Conservation (phyloP, 2,888 invertebrate genomes). For the Cecidostiba fungosa region DNA sequence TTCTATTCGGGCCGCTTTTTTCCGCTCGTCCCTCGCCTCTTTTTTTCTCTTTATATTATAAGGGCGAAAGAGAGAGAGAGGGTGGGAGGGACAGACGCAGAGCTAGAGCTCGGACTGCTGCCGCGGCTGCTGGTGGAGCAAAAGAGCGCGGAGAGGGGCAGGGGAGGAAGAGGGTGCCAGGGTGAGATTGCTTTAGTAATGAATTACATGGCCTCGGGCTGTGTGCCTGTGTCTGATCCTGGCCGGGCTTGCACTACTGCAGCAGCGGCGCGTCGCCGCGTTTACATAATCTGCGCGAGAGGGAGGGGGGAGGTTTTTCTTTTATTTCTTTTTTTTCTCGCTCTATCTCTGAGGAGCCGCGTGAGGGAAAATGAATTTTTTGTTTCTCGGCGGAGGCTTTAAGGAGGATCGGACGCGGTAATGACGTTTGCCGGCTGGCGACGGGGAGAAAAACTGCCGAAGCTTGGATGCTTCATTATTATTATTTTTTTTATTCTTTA, state of each 20-base stretch:
- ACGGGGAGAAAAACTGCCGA: no score
- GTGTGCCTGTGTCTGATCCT: slow-evolving; percentile 76
- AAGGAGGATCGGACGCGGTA: neutral
- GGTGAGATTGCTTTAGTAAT: slow-evolving; percentile 76
- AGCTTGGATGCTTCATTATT: no score
- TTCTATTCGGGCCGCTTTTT: slow-evolving; percentile 74
- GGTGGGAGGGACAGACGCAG: slow-evolving; percentile 68
- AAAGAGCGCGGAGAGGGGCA: slow-evolving; percentile 61
- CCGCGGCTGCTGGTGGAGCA: neutral
- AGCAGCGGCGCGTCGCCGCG: slow-evolving; percentile 47
- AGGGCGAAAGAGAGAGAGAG: slow-evolving; percentile 69
- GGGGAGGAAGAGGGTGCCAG: slow-evolving; percentile 66
- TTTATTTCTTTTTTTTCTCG: slow-evolving; percentile 63
- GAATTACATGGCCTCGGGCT: slow-evolving; percentile 78
- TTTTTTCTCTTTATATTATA: slow-evolving; percentile 75
- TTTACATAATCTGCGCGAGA: slow-evolving; percentile 53
- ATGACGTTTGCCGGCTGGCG: neutral
- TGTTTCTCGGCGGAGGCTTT: neutral
- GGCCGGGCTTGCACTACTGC: slow-evolving; percentile 66
- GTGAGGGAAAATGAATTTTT: slow-evolving; percentile 43
- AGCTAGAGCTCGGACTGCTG: neutral
- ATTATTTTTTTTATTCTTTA: neutral
- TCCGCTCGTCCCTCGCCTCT: slow-evolving; percentile 51
- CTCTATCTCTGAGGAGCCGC: slow-evolving; percentile 62
- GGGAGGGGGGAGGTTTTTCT: neutral